phyloP scores from a whole-genome alignment of 2,888 invertebrate species.

The Drosophila anomalipes region DNA sequence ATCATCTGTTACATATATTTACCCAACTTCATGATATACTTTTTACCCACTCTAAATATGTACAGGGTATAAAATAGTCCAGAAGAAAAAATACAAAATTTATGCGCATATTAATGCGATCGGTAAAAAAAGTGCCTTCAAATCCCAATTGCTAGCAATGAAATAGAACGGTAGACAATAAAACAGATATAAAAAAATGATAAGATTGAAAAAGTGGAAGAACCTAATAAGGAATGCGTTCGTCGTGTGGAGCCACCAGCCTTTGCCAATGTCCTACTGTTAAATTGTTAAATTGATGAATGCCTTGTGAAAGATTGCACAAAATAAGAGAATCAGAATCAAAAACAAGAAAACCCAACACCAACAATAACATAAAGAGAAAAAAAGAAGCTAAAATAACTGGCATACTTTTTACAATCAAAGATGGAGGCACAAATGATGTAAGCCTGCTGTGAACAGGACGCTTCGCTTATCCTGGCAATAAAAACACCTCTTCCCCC shows the following conservation, averaged over 20 bases:
- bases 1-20: background rate
- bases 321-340: constrained; percentile 15
- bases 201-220: constrained; percentile 13
- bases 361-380: constrained; percentile 19
- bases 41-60: background rate
- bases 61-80: constrained; percentile 1
- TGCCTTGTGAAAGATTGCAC: constrained; percentile 40
- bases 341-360: constrained; percentile 1
- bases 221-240: constrained; percentile 28
- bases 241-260: constrained; percentile 8
- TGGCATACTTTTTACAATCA: constrained; percentile 63
- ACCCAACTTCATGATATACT: background rate
- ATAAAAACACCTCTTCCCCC: constrained; percentile 27
- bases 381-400: constrained; percentile 21
- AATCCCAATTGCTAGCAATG: background rate
- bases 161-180: constrained; percentile 12
- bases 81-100: constrained; percentile 14
- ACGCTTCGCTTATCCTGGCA: constrained; percentile 19
- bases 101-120: constrained; percentile 34
- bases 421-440: constrained; percentile 40
- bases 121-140: constrained; percentile 5
- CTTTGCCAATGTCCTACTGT: constrained; percentile 65
- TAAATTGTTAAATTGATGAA: constrained; percentile 75
- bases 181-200: background rate
- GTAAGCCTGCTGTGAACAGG: constrained; percentile 18